phyloP scores from a whole-genome alignment of 2,888 invertebrate species.

The Gisinianus flammeolus region DNA sequence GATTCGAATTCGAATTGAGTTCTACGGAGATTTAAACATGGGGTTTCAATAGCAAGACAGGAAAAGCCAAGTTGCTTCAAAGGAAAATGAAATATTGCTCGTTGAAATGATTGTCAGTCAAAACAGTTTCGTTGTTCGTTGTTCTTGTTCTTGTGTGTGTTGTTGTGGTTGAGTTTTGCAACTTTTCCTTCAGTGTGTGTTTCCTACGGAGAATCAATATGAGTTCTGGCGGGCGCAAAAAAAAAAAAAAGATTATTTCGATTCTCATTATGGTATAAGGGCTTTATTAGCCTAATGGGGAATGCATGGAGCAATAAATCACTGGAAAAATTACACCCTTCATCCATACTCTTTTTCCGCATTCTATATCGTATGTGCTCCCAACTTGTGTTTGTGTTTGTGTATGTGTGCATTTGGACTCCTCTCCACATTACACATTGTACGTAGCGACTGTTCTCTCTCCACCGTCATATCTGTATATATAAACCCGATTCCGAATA shows the following conservation, averaged over 20 bases:
- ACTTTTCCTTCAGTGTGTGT: not conserved
- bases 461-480: too few species aligned
- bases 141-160: not conserved
- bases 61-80: not conserved
- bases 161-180: not conserved
- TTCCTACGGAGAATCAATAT: conserved; percentile 23
- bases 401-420: not conserved
- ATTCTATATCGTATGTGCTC: conserved; percentile 18
- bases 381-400: not conserved
- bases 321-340: conserved; percentile 55
- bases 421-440: too few species aligned
- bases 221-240: conserved; percentile 36
- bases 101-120: not conserved
- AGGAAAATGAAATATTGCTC: not conserved
- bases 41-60: not conserved
- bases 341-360: conserved; percentile 50
- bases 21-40: too few species aligned
- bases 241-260: conserved; percentile 46
- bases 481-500: too few species aligned
- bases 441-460: not conserved
- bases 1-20: too few species aligned
- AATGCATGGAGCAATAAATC: conserved; percentile 55
- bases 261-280: conserved; percentile 54
- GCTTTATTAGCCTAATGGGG: conserved; percentile 58
- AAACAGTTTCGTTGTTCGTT: not conserved